A percentile compares a stretch with the other conserved stretches of the same genome.
phyloP scores from a whole-genome alignment of 2,113 vertebrate genomes.

The Amblyopsis rosae region DNA sequence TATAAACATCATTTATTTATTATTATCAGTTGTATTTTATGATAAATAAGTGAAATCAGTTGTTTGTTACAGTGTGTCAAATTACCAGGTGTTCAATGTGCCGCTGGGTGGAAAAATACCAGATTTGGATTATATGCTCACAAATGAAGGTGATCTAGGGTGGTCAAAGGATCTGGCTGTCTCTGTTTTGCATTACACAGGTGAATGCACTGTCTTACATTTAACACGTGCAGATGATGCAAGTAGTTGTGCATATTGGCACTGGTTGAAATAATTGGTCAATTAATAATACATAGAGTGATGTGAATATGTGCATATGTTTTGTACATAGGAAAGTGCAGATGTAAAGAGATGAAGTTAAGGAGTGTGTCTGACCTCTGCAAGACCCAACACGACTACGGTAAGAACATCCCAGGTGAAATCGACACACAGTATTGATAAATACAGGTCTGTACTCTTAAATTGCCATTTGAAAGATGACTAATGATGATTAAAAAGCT shows the following conservation, averaged over 20 bases:
- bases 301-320: background rate
- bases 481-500: no score
- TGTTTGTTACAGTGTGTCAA: slow-evolving; percentile 61
- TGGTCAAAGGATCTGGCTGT: slow-evolving; percentile 84
- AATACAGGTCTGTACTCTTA: background rate
- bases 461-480: background rate
- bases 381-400: slow-evolving; percentile 84
- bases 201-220: slow-evolving; percentile 53
- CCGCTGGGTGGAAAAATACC: slow-evolving; percentile 83
- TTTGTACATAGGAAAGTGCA: slow-evolving; percentile 81
- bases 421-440: background rate
- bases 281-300: background rate
- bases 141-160: slow-evolving; percentile 73
- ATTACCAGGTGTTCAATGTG: slow-evolving; percentile 76
- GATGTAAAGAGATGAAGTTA: slow-evolving; percentile 85
- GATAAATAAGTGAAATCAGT: background rate
- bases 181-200: slow-evolving; percentile 84
- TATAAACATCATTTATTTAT: no score
- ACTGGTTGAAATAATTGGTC: background rate
- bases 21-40: no score
- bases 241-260: background rate
- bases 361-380: slow-evolving; percentile 82
- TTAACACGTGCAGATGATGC: background rate
- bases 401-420: slow-evolving; percentile 61
- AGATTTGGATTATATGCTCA: slow-evolving; percentile 65